These are phyloP conservation scores for Sycobia sp. DNA, from an alignment of 1,140 invertebrate genomes.

Conservation along the genomic window DNA sequence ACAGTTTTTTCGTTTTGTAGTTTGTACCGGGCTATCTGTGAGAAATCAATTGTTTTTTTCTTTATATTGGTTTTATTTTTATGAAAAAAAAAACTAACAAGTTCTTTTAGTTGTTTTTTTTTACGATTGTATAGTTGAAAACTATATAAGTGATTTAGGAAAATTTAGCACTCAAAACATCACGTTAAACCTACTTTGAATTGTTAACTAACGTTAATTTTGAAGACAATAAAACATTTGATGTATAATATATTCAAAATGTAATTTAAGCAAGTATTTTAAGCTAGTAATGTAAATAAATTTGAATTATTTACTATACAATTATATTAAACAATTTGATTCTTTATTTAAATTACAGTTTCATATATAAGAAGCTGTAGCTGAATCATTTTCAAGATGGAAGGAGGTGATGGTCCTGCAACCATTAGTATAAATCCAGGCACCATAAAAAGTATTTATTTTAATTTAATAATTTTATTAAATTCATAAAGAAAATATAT, in stretches of 20 bases:
- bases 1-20: background rate
- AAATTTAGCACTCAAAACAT: no score
- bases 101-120: no score
- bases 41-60: conserved; percentile 16
- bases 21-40: background rate
- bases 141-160: no score
- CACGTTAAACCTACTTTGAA: no score
- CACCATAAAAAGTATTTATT: conserved; percentile 67
- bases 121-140: no score
- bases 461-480: no score
- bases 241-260: conserved; percentile 2
- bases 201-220: no score
- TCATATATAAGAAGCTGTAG: conserved; percentile 8
- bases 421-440: conserved; percentile 71
- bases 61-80: background rate
- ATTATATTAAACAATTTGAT: no score
- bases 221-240: conserved; percentile 21
- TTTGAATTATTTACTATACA: no score
- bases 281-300: conserved; percentile 7
- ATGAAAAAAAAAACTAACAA: no score
- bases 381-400: conserved; percentile 46
- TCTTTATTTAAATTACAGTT: no score
- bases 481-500: no score
- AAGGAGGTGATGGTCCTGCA: conserved; percentile 65
- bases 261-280: background rate